Percentiles rank a stretch among this genome's conserved stretches.
phyloP scores from a whole-genome alignment of 1,140 invertebrate species.

The Macrosteles quadrilineatus region DNA sequence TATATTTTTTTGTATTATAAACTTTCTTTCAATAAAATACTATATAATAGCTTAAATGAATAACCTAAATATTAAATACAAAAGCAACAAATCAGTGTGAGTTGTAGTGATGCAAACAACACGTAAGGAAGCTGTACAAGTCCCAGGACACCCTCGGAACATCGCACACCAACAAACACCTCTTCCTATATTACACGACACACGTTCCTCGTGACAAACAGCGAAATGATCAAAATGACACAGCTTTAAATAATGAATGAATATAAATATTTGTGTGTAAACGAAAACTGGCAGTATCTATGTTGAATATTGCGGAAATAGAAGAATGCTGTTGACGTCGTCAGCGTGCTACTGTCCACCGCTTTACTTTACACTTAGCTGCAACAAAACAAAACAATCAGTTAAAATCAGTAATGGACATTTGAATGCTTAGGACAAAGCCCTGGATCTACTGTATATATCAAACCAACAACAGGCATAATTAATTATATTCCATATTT shows the following conservation, averaged over 20 bases:
- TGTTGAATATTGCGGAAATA: conserved; percentile 26
- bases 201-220: not conserved
- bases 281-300: conserved; percentile 29
- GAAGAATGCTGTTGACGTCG: conserved; percentile 15
- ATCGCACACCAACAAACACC: too few species aligned
- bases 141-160: too few species aligned
- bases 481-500: too few species aligned
- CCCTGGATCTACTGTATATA: too few species aligned
- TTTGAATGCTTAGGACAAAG: too few species aligned
- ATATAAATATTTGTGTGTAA: conserved; percentile 1
- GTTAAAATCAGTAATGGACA: too few species aligned
- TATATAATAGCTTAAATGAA: conserved; percentile 27
- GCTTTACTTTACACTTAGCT: conserved; percentile 23
- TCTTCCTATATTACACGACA: too few species aligned
- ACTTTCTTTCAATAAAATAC: conserved; percentile 30
- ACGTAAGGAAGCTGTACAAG: too few species aligned
- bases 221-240: not conserved
- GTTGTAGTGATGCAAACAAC: too few species aligned
- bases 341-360: not conserved
- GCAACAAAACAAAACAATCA: not conserved
- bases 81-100: conserved; percentile 1
- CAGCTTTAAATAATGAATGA: conserved; percentile 7
- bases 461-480: too few species aligned
- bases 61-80: conserved; percentile 23
- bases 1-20: conserved; percentile 26